These are phyloP conservation scores for Polypedilum vanderplanki DNA, from an alignment of 1,140 invertebrate species.

Conservation along the genomic window DNA sequence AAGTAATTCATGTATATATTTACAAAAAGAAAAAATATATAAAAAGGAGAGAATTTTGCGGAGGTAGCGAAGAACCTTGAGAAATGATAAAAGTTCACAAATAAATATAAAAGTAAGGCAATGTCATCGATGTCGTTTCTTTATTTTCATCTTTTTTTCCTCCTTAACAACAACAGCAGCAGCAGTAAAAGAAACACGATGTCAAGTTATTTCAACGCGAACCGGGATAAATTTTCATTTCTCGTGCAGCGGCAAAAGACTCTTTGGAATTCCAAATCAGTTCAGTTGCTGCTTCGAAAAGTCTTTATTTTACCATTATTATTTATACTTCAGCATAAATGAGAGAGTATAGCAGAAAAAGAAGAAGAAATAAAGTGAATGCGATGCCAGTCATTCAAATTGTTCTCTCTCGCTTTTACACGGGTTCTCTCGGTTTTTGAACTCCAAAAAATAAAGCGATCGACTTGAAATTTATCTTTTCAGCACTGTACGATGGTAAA, in stretches of 20 bases:
- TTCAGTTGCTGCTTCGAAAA: not conserved
- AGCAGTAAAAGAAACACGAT: not conserved
- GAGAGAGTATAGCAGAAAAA: not conserved
- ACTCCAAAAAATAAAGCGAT: not conserved
- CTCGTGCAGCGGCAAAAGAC: not conserved
- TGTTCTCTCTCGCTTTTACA: not conserved
- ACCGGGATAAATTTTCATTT: no score
- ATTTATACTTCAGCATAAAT: slow-evolving; percentile 2
- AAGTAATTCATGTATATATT: slow-evolving; percentile 15
- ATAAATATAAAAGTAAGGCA: no score
- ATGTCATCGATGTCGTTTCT: no score
- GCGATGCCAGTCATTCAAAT: slow-evolving; percentile 16
- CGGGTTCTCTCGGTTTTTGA: not conserved
- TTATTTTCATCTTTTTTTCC: no score
- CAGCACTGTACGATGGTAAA: no score
- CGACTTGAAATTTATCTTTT: no score
- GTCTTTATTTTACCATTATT: slow-evolving; percentile 5
- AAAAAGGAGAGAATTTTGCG: not conserved
- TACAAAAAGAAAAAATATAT: not conserved
- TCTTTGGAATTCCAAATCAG: slow-evolving; percentile 19
- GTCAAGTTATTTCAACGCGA: not conserved
- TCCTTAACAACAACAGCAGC: not conserved
- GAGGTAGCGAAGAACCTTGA: not conserved
- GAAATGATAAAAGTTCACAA: slow-evolving; percentile 12
- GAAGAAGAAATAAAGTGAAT: not conserved